These are phyloP conservation scores for Ciconia boyciana DNA, from an alignment of 2,113 vertebrate species.

Conservation along the genomic window DNA sequence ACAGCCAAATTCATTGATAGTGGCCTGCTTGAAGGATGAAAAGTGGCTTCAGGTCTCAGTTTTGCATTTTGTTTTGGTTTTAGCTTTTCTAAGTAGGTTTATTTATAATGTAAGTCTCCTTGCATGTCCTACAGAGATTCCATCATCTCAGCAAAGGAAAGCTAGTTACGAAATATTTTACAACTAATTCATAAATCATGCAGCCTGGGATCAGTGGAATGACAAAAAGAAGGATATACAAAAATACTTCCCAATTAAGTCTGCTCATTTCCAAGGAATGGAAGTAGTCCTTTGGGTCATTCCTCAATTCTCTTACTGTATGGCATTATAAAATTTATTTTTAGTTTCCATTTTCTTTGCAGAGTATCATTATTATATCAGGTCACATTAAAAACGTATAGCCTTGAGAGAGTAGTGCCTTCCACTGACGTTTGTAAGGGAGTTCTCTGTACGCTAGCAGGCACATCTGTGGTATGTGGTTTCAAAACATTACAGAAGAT, in stretches of 20 bases:
- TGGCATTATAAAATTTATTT: not conserved
- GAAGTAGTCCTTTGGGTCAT: not conserved
- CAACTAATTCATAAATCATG: not conserved
- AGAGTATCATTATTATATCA: not conserved
- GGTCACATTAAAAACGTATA: not conserved
- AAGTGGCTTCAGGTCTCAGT: not conserved
- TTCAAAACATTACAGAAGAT: not conserved
- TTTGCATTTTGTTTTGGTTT: not conserved
- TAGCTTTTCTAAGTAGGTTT: not conserved
- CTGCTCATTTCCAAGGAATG: not conserved
- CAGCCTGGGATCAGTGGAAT: not conserved
- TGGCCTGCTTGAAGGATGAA: not conserved
- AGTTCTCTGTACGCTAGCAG: not conserved
- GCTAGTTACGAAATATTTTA: not conserved
- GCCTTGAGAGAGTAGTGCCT: not conserved
- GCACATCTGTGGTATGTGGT: not conserved
- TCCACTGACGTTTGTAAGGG: not conserved
- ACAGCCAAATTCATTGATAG: not conserved
- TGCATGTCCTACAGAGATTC: not conserved
- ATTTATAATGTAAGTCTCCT: not conserved
- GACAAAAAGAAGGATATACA: not conserved
- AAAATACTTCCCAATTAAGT: not conserved
- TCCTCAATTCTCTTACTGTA: not conserved
- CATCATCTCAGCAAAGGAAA: not conserved
- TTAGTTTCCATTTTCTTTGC: not conserved